phyloP scores from a whole-genome alignment of 2,888 invertebrate genomes.

The Melieria omissa region DNA sequence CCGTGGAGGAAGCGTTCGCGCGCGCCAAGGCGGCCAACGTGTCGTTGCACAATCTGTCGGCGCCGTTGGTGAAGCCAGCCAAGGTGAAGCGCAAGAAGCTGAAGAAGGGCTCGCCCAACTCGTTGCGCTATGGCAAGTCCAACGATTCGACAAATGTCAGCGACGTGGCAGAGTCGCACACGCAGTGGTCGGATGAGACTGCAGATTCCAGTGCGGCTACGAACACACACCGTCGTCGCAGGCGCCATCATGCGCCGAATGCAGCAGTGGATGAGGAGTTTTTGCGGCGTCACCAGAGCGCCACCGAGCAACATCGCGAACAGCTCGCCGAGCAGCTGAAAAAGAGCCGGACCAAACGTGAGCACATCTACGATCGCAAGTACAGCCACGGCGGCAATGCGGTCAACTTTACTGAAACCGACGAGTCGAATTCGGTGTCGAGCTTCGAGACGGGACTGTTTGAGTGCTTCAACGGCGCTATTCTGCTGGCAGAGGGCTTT shows the following conservation, averaged over 20 bases:
- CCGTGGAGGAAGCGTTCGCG: constrained; percentile 29
- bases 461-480: constrained; percentile 80
- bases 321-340: constrained; percentile 59
- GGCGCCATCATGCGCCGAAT: constrained; percentile 3
- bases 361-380: constrained; percentile 75
- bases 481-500: constrained; percentile 78
- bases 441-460: constrained; percentile 84
- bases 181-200: background rate
- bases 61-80: background rate
- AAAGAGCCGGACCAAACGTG: constrained; percentile 58
- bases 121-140: constrained; percentile 21
- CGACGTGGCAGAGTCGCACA: background rate
- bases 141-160: background rate
- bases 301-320: constrained; percentile 46
- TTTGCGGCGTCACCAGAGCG: constrained; percentile 24
- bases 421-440: constrained; percentile 78
- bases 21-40: background rate
- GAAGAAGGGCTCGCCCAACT: constrained; percentile 51
- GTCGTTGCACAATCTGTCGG: background rate
- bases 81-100: constrained; percentile 48
- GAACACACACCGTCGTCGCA: constrained; percentile 12
- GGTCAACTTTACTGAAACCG: constrained; percentile 69
- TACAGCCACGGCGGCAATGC: constrained; percentile 82
- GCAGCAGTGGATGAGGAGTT: constrained; percentile 13
- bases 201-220: constrained; percentile 6